These are phyloP conservation scores for Ormyrus thymus DNA, from an alignment of 2,888 invertebrate genomes.

Conservation along the genomic window DNA sequence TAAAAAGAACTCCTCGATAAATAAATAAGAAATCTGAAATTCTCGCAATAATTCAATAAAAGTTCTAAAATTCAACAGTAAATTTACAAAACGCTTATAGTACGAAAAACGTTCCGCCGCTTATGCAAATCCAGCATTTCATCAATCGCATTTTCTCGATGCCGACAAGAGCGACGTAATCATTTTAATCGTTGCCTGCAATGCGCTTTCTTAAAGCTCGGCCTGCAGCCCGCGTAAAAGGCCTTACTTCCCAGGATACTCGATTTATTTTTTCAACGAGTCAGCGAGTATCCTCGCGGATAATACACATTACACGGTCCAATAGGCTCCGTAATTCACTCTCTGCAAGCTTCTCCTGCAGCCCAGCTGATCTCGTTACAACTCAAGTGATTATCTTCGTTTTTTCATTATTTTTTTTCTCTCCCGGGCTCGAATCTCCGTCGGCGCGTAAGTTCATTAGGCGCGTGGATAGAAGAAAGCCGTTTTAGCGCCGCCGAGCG, in stretches of 20 bases:
- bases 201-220: too few relatives aligned
- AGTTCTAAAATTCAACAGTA: too few relatives aligned
- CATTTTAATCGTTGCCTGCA: too few relatives aligned
- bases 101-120: too few relatives aligned
- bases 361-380: constrained; percentile 9
- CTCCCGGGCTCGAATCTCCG: not conserved
- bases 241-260: not conserved
- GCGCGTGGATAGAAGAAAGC: not conserved
- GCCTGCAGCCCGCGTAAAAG: too few relatives aligned
- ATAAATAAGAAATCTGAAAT: too few relatives aligned
- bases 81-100: too few relatives aligned
- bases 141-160: too few relatives aligned
- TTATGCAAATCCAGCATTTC: too few relatives aligned
- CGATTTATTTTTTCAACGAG: constrained; percentile 30
- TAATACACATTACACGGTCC: constrained; percentile 33
- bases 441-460: constrained; percentile 12
- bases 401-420: not conserved
- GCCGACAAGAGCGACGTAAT: too few relatives aligned
- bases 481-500: not conserved
- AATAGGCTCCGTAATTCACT: constrained; percentile 19
- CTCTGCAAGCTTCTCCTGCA: not conserved
- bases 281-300: constrained; percentile 21
- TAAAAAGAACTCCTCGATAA: too few relatives aligned
- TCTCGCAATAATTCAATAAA: too few relatives aligned
- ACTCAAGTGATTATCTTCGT: constrained; percentile 10